These are phyloP conservation scores for Drosophila kohkoa DNA, from an alignment of 1,140 invertebrate species.

Conservation along the genomic window DNA sequence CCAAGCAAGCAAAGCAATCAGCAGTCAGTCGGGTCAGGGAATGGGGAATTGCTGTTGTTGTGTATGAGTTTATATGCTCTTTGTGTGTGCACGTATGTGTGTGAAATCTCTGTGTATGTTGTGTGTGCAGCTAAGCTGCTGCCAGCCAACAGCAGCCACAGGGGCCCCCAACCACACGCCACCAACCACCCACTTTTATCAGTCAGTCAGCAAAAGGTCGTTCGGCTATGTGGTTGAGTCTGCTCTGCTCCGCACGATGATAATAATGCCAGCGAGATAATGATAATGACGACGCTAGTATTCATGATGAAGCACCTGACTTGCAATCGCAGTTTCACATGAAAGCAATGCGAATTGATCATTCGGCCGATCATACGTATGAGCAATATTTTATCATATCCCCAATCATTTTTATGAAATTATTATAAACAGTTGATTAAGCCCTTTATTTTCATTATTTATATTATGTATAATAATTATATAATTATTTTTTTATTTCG, in stretches of 20 bases:
- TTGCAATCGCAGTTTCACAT: conserved; percentile 45
- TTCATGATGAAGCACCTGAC: conserved; percentile 62
- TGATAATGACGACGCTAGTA: conserved; percentile 19
- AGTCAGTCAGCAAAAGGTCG: conserved; percentile 81
- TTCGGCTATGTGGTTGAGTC: conserved; percentile 66
- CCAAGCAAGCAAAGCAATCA: conserved; percentile 76
- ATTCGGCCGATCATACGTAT: not conserved
- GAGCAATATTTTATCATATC: not conserved
- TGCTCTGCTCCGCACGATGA: conserved; percentile 20
- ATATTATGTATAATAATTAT: too few relatives aligned
- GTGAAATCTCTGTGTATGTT: conserved; percentile 26
- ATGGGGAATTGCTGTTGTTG: conserved; percentile 63
- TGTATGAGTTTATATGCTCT: conserved; percentile 33
- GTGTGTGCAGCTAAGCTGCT: conserved; percentile 62
- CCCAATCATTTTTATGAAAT: not conserved
- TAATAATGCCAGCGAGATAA: conserved; percentile 14
- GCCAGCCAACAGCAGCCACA: conserved; percentile 59
- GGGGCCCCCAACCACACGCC: conserved; percentile 45
- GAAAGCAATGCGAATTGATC: conserved; percentile 30
- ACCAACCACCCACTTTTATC: conserved; percentile 73
- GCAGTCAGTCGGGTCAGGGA: conserved; percentile 74
- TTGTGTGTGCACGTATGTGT: conserved; percentile 13
- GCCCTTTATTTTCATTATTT: too few relatives aligned
- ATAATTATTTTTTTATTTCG: too few relatives aligned
- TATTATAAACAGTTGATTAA: not conserved